Evolutionary conservation across 1,140 invertebrate species (phyloP), one percentile per base, ranked within the genome.

Genomic region (Drosophila pachea): DNA sequence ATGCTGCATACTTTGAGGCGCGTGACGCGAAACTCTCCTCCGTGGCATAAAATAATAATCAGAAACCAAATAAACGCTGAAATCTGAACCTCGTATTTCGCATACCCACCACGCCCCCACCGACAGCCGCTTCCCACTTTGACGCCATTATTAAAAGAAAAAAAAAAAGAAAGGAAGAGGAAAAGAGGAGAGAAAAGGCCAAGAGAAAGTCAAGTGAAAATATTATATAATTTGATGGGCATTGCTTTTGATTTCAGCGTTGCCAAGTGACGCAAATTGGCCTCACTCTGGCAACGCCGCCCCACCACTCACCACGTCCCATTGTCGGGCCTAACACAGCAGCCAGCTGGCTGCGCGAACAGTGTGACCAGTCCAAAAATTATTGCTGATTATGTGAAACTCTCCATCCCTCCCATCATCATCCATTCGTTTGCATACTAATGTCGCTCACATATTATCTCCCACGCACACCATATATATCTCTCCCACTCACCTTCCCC

Each of bases 41-140:
- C 53, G 7, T 62, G 56, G 5, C 82, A 86, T 86, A 73, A 86
- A 86, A 86, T 86, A 86, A 86, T 86, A 86, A 86, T 86, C 81
- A 86, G 79, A 81, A 79, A 73, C 76, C 76, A 86, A 86, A 86
- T 74, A 86, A 86, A 77, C 74, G 74, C 75, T 77, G 81, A 86
- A 86, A 86, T 86, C 81, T 74, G 81, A 86, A 56, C 76, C 76
- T 53, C 31, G 66, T 16, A 22, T 22, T 22, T 22, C 22, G 22
- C 22, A 22, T 22, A 56, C 43, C 48, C 7, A 11, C 32, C 11
- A 22, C 2, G 14, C 53, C 49, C 43, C 22, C 49, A 45, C 29
- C 47, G 22, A 22, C 48, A 22, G 12, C 2, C 32, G 12, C 59
- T 59, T 31, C n/a, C 0, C 31, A 38, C 58, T 60, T 45, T 42